Evolutionary conservation across 2,888 invertebrate species (phyloP), one percentile per base, ranked within the genome.

Genomic region (Chorisops tibialis): DNA sequence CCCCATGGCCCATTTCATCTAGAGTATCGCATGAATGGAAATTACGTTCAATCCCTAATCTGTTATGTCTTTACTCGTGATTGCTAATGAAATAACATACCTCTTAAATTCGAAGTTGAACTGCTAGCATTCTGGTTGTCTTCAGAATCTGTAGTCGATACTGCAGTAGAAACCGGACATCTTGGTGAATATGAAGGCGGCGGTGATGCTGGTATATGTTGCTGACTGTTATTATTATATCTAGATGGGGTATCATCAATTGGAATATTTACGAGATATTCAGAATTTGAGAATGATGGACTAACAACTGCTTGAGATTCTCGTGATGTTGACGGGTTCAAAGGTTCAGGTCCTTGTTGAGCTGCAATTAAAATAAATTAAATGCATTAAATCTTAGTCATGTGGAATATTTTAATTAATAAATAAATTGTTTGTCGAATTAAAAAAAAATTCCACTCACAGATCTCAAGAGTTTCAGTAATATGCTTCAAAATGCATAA

Each of bases 111-210:
- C 6, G 43, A 39, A 18, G 19, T 16, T 14, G 14, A 43, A 18
- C 35, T 19, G 4, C 37, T 19, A 18, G 11, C 30, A 21, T 35
- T 47, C 3, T 35, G n/a, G 14, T 35, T 59, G 12, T 48, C 59
- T n/a, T 48, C 59, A 3, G 35, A 30, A 21, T 22, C 19, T 2
- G 21, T 18, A 16, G 38, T 19, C 3, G 35, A 18, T 6, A 35
- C 4, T n/a, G 30, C n/a, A 19, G 11, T 19, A 12, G 47, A 35
- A 11, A 30, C 3, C 18, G 47, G 59, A 14, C 21, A 48, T 38
- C 37, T 30, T 12, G n/a, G 12, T 4, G 59, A 59, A 59, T 48
- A 48, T 19, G 48, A 47, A 11, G 59, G 59, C 3, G 59, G 59
- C 12, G 59, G 59, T 19, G 59, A 48, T 12, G 59, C 7, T n/a